Base-by-base conservation (phyloP, 2,888 invertebrate genomes). In the Drosophila anceps region DNA sequence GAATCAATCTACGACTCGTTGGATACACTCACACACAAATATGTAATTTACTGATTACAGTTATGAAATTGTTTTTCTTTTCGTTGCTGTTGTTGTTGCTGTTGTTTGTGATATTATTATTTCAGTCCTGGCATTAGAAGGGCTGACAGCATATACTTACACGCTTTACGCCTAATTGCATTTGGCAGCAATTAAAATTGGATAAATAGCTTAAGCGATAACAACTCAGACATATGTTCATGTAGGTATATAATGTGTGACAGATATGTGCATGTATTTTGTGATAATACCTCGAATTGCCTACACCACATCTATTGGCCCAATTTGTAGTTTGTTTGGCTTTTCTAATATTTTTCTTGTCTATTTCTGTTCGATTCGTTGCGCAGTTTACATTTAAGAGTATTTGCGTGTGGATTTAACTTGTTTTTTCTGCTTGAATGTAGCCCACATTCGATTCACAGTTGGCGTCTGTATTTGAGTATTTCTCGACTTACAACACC, bases 1-100 rank as follows among this genome's bases (percentile, higher is more conserved):
- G 88, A 76, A 76, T 73, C 79, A 76, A 79, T 73, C 60, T 76
- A 71, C 61, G 51, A 76, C 61, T 65, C 46, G 54, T 37, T 66
- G 63, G 5, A 46, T 46, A 54, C 50, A 58, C 63, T 69, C 79
- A 69, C 15, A 67, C 48, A 29, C 29, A 48, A n/a, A 8, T 43
- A 20, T 53, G 48, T 50, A 57, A 44, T 60, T 75, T 55, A 55
- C 67, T 73, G 73, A 68, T 70, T 77, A 80, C 70, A 61, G 71
- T 59, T 80, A 69, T 60, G 37, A 27, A 35, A 43, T 18, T 8
- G 9, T 4, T 39, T 53, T 35, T 51, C 37, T 55, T 39, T 61
- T 44, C n/a, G n/a, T n/a, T n/a, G n/a, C n/a, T n/a, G n/a, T 50
- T 50, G 35, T 58, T 18, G 3, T 41, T 9, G 9, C 4, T 18